Base-by-base conservation (phyloP, 2,797 vertebrate genomes). In the Eulemur mongoz region DNA sequence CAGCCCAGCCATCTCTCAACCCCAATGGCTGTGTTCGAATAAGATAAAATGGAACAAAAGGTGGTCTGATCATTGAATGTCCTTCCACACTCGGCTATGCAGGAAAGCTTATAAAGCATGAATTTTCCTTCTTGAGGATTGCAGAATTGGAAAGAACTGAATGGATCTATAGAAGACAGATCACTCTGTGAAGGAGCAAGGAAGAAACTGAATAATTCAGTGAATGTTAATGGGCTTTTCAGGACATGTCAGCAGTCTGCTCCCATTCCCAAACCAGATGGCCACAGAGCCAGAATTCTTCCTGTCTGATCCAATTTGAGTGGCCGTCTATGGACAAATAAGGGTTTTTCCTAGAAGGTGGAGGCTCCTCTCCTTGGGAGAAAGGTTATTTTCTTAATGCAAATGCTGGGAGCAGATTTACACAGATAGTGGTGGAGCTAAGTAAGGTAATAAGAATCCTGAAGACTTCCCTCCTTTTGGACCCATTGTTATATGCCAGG, bases 181-280 rank as follows among this genome's bases (percentile, higher is more conserved):
- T 95, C 45, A 63, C 81, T 93, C 75, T 91, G 48, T 83, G 35
- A 95, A 67, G 52, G n/a, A 94, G 17, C 40, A 89, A 96, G 81
- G 52, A 94, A 96, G 80, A 30, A 94, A 76, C 72, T 96, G 45
- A 96, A 97, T 96, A 94, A 96, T 97, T 97, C 87, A 96, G 83
- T 82, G 52, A 85, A 93, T 23, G 18, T 75, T 96, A 96, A 92
- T 93, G 94, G 93, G 7, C 59, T 96, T 95, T 94, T 78, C 94
- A 93, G 91, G 85, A 86, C 45, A 92, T 38, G 52, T 65, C 48
- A 91, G 54, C 81, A 93, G 8, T 93, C 76, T 76, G 22, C 92
- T 96, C 70, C 83, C 81, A 48, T 93, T 89, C 72, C 76, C 86
- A 93, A 93, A 63, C 59, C 67, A 78, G 32, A 95, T 52, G 38